Evolutionary conservation across 1,140 invertebrate species (phyloP), one percentile per base, ranked within the genome.

Genomic region (Nephila pilipes): DNA sequence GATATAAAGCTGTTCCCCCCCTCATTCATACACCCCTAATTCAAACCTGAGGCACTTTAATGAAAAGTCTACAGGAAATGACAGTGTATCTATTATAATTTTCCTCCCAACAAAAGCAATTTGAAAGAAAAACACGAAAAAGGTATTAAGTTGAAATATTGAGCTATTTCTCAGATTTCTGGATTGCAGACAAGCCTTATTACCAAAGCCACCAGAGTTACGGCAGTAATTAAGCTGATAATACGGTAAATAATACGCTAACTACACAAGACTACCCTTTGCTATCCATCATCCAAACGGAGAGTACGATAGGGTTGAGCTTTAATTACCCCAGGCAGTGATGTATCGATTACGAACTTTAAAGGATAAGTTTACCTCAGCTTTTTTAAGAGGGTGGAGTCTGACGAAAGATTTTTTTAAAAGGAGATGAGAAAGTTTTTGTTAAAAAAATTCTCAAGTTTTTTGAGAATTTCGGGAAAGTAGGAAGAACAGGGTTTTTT

Each of bases 131-230:
- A 69, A 69, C 65, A 32, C 25, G 65, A 69, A 16, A 69, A 32
- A 69, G 65, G 65, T 69, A 69, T 69, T 69, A 69, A 69, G n/a
- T 69, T 69, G 65, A 69, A 69, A 69, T 69, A 69, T 69, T 69
- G 65, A 69, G 65, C 65, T 4, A 69, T 69, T 69, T 32, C 25
- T 69, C 65, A 69, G 65, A 29, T 4, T 14, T 29, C 12, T 14
- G 3, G 29, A 46, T 46, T 46, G 46, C 6, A 10, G 46, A 46
- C 46, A 46, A 46, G 25, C 65, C 32, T 69, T 69, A 69, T 32
- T 29, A 69, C 29, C 6, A 16, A 32, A 16, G 29, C 65, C 25
- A n/a, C 12, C n/a, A 25, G 29, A 69, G 65, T 69, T 32, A 69
- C 29, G 65, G 25, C 65, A 69, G 65, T 25, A 69, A 69, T 69